Percentiles rank a stretch among this genome's conserved stretches.
These are phyloP conservation scores for Hylaeus volcanicus DNA, from an alignment of 1,140 invertebrate species.

Conservation along the genomic window DNA sequence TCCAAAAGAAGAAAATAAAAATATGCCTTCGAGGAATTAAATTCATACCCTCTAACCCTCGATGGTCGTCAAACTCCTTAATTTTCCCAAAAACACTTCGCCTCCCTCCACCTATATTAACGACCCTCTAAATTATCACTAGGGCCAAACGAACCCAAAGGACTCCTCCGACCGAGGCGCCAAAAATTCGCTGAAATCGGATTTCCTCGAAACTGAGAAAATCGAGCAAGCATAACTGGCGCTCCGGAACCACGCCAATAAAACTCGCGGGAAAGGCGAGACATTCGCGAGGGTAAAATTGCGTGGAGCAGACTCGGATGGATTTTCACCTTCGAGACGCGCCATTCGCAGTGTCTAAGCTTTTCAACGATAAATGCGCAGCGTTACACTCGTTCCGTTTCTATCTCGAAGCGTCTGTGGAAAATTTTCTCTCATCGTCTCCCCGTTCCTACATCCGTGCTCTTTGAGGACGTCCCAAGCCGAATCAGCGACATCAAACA, in stretches of 20 bases:
- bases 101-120: constrained; percentile 13
- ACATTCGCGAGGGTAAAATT: constrained; percentile 18
- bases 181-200: constrained; percentile 46
- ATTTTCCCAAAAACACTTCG: constrained; percentile 39
- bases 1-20: too few species aligned
- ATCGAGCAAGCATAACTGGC: constrained; percentile 24
- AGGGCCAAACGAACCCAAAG: neutral
- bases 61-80: constrained; percentile 14
- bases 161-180: neutral
- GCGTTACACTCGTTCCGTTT: constrained; percentile 5
- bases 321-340: constrained; percentile 7
- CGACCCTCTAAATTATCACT: constrained; percentile 9
- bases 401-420: neutral
- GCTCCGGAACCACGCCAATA: neutral
- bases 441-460: neutral
- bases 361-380: constrained; percentile 10
- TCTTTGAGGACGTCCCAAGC: constrained; percentile 54
- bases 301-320: neutral
- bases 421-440: neutral
- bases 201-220: constrained; percentile 46
- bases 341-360: neutral
- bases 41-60: neutral
- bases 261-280: constrained; percentile 2
- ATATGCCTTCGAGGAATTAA: too few species aligned
- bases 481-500: constrained; percentile 71